Base-by-base conservation (phyloP, 2,888 invertebrate genomes). In the Falcaria lacertinaria region DNA sequence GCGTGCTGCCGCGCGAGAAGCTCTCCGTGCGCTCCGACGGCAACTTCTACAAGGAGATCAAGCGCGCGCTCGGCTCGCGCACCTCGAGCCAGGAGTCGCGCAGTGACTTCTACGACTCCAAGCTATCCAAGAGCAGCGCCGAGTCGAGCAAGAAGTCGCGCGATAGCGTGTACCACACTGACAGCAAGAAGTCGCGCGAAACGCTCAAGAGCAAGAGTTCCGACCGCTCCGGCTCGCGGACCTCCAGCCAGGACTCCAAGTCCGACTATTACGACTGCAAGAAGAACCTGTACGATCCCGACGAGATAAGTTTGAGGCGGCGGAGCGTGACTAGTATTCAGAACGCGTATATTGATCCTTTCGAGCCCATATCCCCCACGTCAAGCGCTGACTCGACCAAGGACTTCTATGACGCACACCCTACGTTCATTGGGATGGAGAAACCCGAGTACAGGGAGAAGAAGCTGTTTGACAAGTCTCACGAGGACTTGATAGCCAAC, bases 21-120 rank as follows among this genome's bases (percentile, higher is more conserved):
- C 84, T 94, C 8, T 92, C 93, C 8, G 91, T 94, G 7, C 92
- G 94, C 67, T 94, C 94, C 0, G 94, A 94, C 65, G 94, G 94
- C 2, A 92, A 90, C 59, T 94, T 93, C 69, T 94, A 94, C 60
- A 93, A 93, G 62, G 92, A 92, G 61, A 92, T 93, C 45, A 93
- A 92, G 64, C 89, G 92, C 22, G 88, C 90, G 1, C 88, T 91
- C 47, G 90, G 91, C 17, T 93, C 93, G 0, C 87, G 93, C 34
- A 91, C 93, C 6, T 94, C 94, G 0, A 94, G 94, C 67, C 91
- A 92, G 56, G 94, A 94, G 64, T 94, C 93, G 15, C 92, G 91
- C 57, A 93, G 93, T 53, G 94, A 94, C 64, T 91, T 92, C 58
- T 93, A 91, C 60, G 93, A 94, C 63, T 90, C 92, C 0, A 93